Base-by-base conservation (phyloP, 2,113 vertebrate genomes). In the Phrynosoma blainvillii region DNA sequence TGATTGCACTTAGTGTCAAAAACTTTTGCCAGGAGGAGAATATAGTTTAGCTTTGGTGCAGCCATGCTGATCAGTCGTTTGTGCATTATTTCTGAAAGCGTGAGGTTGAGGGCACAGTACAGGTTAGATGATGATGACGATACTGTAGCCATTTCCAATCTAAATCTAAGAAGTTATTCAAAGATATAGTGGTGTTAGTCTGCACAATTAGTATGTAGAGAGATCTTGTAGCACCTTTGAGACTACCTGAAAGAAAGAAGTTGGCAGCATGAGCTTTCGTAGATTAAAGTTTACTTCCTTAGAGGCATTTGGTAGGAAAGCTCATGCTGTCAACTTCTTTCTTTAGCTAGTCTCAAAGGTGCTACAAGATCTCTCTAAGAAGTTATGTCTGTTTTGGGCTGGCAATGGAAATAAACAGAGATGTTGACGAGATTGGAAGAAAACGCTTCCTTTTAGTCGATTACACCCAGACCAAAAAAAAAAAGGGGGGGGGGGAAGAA, bases 401-500 rank as follows among this genome's bases (percentile, higher is more conserved):
- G 84, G 42, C 74, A 40, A 86, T 0, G 0, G 85, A 65, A 89
- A 1, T n/a, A 82, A 83, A 90, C 52, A n/a, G 65, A 77, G 87
- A 88, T 70, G 80, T 88, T 84, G 81, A 77, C 40, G 70, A 40
- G 62, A 77, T 68, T 68, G 62, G 80, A n/a, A 76, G 73, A 74
- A 11, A 92, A 88, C 84, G 84, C 90, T 87, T 84, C 84, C 42
- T 79, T 42, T 71, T 78, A 68, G 84, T 86, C 32, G 32, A 21
- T 71, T 83, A 84, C 76, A 88, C 56, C 80, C 85, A 87, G 42
- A 85, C 76, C 47, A 47, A 47, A 47, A 47, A 47, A 5, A 47
- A 6, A 47, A 47, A n/a, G n/a, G n/a, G n/a, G n/a, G n/a, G n/a
- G n/a, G n/a, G n/a, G n/a, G n/a, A n/a, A 47, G 5, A 93, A 90